phyloP scores from a whole-genome alignment of 1,140 invertebrate genomes.

The Euschistus heros region DNA sequence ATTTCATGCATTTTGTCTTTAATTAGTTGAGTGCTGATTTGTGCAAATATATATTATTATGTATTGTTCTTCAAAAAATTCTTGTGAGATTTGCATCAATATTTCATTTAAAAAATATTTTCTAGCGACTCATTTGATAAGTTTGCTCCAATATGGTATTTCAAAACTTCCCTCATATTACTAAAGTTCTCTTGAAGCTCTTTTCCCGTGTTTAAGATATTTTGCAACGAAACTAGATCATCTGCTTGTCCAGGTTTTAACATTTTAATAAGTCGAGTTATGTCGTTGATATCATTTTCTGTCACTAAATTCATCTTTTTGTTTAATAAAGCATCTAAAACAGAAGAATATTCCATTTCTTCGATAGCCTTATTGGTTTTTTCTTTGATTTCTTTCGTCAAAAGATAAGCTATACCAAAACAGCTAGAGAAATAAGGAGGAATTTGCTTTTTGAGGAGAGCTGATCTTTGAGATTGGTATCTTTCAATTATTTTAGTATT shows the following conservation, averaged over 20 bases:
- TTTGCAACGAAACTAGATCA: background rate
- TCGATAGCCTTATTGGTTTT: background rate
- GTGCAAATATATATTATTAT: no score
- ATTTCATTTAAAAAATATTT: no score
- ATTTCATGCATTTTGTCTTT: no score
- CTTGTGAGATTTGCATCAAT: no score
- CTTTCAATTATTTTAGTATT: background rate
- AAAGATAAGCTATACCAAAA: conserved; percentile 5
- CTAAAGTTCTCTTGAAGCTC: background rate
- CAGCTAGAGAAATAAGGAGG: background rate
- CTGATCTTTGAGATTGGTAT: background rate
- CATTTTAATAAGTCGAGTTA: background rate
- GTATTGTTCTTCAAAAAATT: no score
- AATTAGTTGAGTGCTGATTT: no score
- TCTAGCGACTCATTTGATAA: background rate
- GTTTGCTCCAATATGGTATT: background rate
- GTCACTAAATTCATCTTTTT: background rate
- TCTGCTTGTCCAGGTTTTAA: background rate
- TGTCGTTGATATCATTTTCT: background rate
- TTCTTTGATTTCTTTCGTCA: background rate
- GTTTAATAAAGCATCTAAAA: background rate
- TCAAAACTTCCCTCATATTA: conserved; percentile 1
- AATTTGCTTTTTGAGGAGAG: background rate
- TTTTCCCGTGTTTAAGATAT: background rate
- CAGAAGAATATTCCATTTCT: background rate